Conservation (phyloP, 2,888 invertebrate genomes). For the Slavum lentiscoides region DNA sequence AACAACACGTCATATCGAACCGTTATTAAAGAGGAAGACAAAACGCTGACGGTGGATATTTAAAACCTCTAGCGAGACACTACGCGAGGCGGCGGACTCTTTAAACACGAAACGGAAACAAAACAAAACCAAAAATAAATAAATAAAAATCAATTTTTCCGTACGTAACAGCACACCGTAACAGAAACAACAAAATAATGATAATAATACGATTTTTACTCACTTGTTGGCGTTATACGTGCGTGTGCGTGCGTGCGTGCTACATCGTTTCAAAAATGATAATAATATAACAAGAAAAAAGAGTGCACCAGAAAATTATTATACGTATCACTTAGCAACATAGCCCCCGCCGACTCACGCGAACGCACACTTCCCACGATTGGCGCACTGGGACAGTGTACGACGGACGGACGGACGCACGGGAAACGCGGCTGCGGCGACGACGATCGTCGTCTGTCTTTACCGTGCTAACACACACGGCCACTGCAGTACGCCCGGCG, state of each 20-base stretch:
- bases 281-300: neutral
- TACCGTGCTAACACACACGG: neutral
- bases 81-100: neutral
- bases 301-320: neutral
- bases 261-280: slow-evolving; percentile 45
- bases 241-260: slow-evolving; percentile 2
- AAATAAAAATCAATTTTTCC: slow-evolving; percentile 10
- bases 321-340: slow-evolving; percentile 32
- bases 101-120: neutral
- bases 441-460: neutral
- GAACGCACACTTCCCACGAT: slow-evolving; percentile 6
- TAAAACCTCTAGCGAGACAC: too few relatives aligned
- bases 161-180: neutral
- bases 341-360: neutral
- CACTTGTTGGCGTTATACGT: slow-evolving; percentile 48
- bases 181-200: slow-evolving; percentile 5
- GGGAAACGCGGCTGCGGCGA: neutral
- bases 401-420: neutral
- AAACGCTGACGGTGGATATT: neutral
- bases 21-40: neutral
- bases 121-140: neutral
- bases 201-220: slow-evolving; percentile 42
- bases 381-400: neutral
- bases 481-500: neutral
- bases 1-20: neutral